Evolutionary conservation across 2,113 vertebrate genomes (phyloP).

Genomic region (Mormoops blainvillei): DNA sequence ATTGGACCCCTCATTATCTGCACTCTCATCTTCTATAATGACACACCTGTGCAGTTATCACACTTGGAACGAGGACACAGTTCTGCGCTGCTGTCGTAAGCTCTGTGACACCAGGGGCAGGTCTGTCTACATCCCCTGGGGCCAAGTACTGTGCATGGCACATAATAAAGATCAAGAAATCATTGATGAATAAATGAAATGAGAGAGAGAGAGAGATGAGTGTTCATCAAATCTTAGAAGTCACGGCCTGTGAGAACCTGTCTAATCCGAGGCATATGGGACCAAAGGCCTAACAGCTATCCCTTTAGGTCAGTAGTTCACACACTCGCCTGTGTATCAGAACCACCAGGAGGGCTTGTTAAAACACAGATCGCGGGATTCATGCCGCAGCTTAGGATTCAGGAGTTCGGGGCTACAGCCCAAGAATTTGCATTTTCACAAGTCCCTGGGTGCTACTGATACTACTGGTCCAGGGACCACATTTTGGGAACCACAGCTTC

Average conservation of each 20-base stretch:
- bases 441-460: not conserved
- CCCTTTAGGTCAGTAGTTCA: not conserved
- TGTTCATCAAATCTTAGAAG: not conserved
- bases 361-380: not conserved
- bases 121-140: not conserved
- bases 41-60: not conserved
- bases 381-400: not conserved
- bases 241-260: not conserved
- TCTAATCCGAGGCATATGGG: not conserved
- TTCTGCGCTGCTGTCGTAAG: not conserved
- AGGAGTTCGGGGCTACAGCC: not conserved
- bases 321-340: not conserved
- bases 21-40: not conserved
- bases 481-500: not conserved
- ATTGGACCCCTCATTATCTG: not conserved
- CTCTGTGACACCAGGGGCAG: not conserved
- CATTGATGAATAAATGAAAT: not conserved
- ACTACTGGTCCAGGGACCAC: not conserved
- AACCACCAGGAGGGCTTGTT: not conserved
- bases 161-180: not conserved
- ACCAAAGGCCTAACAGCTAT: not conserved
- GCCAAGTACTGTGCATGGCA: not conserved
- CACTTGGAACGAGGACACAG: not conserved
- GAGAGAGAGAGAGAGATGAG: not conserved
- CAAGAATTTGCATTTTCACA: not conserved